Conservation (phyloP, 2,113 vertebrate species). For the Phrynosoma blainvillii region DNA sequence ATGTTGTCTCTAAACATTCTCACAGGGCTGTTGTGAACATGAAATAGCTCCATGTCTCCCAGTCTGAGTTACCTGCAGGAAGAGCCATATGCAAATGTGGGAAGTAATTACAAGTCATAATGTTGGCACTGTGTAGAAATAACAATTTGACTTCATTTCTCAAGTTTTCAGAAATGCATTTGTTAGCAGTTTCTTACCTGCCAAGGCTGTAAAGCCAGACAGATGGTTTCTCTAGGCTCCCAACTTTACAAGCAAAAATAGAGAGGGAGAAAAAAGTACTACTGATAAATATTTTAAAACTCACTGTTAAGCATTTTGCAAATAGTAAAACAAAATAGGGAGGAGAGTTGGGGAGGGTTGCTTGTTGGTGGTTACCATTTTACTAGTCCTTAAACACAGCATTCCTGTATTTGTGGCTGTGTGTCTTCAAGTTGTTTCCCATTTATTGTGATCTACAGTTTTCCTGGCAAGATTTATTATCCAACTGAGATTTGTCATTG, state of each 20-base stretch:
- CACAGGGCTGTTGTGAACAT: background rate
- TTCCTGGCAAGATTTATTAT: no score
- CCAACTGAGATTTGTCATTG: no score
- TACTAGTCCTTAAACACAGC: background rate
- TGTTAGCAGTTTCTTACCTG: background rate
- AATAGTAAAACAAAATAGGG: background rate
- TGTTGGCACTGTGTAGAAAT: background rate
- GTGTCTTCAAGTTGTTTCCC: no score
- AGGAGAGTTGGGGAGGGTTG: no score
- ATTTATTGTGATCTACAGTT: no score
- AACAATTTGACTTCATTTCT: background rate
- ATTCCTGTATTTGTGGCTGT: background rate
- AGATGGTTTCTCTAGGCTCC: slow-evolving; percentile 21
- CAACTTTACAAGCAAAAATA: background rate
- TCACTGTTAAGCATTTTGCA: slow-evolving; percentile 1
- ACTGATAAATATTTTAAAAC: slow-evolving; percentile 23
- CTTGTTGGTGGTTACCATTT: background rate
- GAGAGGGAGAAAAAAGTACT: background rate
- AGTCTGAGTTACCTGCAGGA: background rate
- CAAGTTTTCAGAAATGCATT: background rate
- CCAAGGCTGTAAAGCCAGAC: slow-evolving; percentile 12
- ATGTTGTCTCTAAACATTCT: background rate
- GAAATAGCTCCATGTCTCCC: background rate
- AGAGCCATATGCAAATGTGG: background rate
- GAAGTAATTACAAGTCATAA: background rate